A percentile compares a stretch with the other conserved stretches of the same genome.
Conservation (phyloP, 2,113 vertebrate genomes). For the Globicephala melas region DNA sequence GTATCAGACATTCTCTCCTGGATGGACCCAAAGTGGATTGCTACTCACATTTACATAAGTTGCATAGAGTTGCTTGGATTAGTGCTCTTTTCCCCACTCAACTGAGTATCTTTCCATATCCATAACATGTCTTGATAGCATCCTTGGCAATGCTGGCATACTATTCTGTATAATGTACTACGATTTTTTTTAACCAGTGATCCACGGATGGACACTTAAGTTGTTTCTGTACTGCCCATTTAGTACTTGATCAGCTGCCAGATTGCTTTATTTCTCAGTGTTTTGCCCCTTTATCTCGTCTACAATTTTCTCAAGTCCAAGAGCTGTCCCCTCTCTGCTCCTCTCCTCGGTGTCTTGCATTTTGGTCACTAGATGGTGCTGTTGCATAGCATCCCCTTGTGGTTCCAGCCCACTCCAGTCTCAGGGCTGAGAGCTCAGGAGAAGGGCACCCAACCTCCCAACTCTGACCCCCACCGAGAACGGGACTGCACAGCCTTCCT, state of each 20-base stretch:
- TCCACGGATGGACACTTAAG: neutral
- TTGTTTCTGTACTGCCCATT: neutral
- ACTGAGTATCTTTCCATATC: neutral
- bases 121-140: neutral
- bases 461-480: neutral
- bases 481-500: no score
- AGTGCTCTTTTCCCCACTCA: neutral
- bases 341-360: neutral
- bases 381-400: neutral
- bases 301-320: neutral
- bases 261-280: neutral
- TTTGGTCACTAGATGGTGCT: constrained; percentile 37
- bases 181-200: neutral
- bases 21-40: neutral
- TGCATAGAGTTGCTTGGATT: neutral
- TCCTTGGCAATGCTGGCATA: neutral
- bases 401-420: neutral
- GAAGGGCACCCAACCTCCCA: neutral
- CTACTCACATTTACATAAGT: neutral
- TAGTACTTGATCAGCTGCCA: neutral
- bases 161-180: no score
- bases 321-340: accelerated
- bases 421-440: neutral
- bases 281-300: neutral
- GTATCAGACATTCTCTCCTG: neutral